Evolutionary conservation across 2,797 vertebrate species (phyloP).

Genomic region (Hafferia zeledoni): DNA sequence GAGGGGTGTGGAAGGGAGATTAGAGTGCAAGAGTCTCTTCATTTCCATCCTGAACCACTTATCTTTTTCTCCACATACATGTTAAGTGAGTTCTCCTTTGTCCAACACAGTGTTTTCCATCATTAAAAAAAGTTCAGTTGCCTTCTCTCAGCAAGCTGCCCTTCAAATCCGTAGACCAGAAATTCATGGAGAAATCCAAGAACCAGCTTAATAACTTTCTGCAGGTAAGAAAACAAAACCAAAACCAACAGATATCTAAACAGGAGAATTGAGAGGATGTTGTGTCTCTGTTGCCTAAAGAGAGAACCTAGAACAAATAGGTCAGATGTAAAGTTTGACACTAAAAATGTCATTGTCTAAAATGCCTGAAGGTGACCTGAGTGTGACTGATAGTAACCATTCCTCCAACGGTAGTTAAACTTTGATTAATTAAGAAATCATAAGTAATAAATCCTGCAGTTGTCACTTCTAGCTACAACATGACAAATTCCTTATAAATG

Average conservation of each 20-base stretch:
- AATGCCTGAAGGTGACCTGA: not conserved
- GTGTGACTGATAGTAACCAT: not conserved
- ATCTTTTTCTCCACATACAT: not conserved
- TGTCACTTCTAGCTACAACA: not conserved
- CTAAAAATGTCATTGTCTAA: not conserved
- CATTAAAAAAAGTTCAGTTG: constrained; percentile 95
- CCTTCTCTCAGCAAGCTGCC: constrained; percentile 97
- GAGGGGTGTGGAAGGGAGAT: not conserved
- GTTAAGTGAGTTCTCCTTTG: not conserved
- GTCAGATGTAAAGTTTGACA: not conserved
- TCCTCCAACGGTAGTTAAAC: not conserved
- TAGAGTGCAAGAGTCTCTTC: not conserved
- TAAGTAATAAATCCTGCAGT: not conserved
- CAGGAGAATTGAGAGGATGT: not conserved
- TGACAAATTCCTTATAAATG: not conserved
- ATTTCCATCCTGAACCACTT: not conserved
- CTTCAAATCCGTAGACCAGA: constrained; percentile 98
- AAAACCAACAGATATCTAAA: not conserved
- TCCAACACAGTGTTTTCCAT: constrained; percentile 89
- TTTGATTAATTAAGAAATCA: not conserved
- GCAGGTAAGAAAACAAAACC: constrained; percentile 82
- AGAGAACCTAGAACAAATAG: not conserved
- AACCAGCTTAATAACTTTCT: constrained; percentile 95
- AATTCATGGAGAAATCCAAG: constrained; percentile 97
- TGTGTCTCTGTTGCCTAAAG: not conserved